phyloP scores from a whole-genome alignment of 1,140 invertebrate genomes.

The Zaprionus tsacasi region DNA sequence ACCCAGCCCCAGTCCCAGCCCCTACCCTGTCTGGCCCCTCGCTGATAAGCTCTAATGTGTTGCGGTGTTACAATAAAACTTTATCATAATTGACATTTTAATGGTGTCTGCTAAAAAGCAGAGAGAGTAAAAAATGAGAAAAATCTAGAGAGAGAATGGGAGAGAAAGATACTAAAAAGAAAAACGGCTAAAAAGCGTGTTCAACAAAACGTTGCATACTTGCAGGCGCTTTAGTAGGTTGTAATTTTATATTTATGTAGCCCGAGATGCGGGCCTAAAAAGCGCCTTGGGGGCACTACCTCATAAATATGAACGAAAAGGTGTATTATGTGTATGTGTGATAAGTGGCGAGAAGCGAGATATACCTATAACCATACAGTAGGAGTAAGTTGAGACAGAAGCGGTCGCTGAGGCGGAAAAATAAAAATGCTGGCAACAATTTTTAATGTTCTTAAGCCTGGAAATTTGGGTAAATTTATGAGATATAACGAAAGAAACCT shows the following conservation, averaged over 20 bases:
- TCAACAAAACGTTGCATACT: constrained; percentile 29
- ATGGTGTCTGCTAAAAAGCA: constrained; percentile 59
- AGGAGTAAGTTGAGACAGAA: neutral
- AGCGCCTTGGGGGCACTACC: constrained; percentile 31
- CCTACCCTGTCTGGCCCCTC: constrained; percentile 40
- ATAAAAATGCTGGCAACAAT: neutral
- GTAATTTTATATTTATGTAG: constrained; percentile 74
- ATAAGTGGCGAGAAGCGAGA: constrained; percentile 47
- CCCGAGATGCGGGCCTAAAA: constrained; percentile 48
- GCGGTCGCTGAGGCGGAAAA: neutral
- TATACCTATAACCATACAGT: neutral
- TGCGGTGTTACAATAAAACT: constrained; percentile 79
- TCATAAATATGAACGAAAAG: constrained; percentile 61
- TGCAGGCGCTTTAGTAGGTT: constrained; percentile 27
- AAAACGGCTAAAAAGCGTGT: constrained; percentile 9
- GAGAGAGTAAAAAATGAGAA: constrained; percentile 16
- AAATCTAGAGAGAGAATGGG: constrained; percentile 6
- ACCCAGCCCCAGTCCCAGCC: neutral
- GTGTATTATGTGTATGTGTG: constrained; percentile 65
- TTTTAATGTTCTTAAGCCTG: neutral
- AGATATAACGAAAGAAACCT: neutral
- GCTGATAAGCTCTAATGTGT: constrained; percentile 76
- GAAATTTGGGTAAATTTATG: neutral
- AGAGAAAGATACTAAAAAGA: constrained; percentile 13
- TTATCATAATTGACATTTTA: constrained; percentile 83